A percentile compares a stretch with the other conserved stretches of the same genome.
Conservation (phyloP, 2,113 vertebrate species). For the Natator depressus region DNA sequence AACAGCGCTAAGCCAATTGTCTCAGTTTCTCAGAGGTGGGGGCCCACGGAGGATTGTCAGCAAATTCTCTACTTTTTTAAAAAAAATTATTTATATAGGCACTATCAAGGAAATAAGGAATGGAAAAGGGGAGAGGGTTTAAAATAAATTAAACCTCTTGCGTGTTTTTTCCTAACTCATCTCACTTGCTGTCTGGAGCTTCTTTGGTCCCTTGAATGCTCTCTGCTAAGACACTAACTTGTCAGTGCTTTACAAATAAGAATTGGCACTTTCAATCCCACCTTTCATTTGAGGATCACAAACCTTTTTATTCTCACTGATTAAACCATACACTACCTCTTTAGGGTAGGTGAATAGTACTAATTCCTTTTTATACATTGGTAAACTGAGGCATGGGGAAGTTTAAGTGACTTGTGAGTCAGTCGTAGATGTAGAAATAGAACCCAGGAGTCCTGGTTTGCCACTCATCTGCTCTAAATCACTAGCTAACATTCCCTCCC, state of each 20-base stretch:
- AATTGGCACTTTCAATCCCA: no score
- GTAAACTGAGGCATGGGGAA: background rate
- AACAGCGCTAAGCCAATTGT: background rate
- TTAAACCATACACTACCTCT: background rate
- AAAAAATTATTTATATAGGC: background rate
- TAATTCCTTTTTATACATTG: background rate
- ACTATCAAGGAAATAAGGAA: background rate
- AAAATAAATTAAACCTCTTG: background rate
- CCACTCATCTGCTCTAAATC: background rate
- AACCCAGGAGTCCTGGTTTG: fast-evolving
- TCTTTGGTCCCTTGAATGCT: background rate
- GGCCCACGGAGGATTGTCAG: background rate
- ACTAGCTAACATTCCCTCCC: background rate
- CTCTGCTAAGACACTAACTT: background rate
- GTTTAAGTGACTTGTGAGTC: background rate
- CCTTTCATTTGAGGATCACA: background rate
- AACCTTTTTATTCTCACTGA: background rate
- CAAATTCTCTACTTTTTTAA: background rate
- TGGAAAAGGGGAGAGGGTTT: background rate
- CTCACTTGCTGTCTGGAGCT: background rate
- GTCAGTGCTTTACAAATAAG: background rate
- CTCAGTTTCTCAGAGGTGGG: background rate
- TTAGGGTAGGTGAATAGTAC: background rate
- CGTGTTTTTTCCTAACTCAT: background rate
- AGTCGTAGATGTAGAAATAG: background rate